Evolutionary conservation across 2,113 vertebrate species (phyloP), one percentile per base, ranked within the genome.

Genomic region (Arothron firmamentum): DNA sequence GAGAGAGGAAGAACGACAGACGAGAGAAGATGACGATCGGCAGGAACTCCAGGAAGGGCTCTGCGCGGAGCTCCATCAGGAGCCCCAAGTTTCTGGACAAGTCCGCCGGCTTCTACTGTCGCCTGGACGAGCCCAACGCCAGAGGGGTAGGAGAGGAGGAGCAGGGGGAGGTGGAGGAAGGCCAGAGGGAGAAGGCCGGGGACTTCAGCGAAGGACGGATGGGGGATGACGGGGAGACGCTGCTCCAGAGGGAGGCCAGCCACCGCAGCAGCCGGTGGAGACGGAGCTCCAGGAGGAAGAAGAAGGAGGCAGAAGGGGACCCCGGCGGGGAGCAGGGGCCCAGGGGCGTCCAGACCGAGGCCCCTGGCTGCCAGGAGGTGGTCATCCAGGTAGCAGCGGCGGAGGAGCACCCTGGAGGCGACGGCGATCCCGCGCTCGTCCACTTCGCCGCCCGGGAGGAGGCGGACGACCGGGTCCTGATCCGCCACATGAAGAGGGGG

Each of bases 31-130:
- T 92, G 90, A 85, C 90, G 0, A 90, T 90, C 2, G 88, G 91
- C 51, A 91, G 76, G 72, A 90, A 73, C 64, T 88, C 88, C 47
- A 88, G 79, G 65, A 88, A 81, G 67, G 72, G 56, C 62, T 88
- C 80, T 0, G 60, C 62, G 19, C 75, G 89, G 62, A 65, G 82
- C 74, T 88, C 87, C 72, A 54, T 80, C 62, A 70, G 82, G 46
- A 72, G 87, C 5, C 88, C 89, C 17, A 88, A 90, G 76, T 92
- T 89, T 57, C 72, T 92, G 46, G 91, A 92, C 74, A 84, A 81
- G 56, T 67, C 88, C 51, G 74, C 53, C 0, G 91, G 91, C 21
- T 89, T 91, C 67, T 92, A 92, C 9, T 78, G 88, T 13, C 90
- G 88, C 52, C 83, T 91, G 1, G 88, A 91, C 3, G 90, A 92